Conservation (phyloP, 2,113 vertebrate genomes). For the Australoheros scitulus region DNA sequence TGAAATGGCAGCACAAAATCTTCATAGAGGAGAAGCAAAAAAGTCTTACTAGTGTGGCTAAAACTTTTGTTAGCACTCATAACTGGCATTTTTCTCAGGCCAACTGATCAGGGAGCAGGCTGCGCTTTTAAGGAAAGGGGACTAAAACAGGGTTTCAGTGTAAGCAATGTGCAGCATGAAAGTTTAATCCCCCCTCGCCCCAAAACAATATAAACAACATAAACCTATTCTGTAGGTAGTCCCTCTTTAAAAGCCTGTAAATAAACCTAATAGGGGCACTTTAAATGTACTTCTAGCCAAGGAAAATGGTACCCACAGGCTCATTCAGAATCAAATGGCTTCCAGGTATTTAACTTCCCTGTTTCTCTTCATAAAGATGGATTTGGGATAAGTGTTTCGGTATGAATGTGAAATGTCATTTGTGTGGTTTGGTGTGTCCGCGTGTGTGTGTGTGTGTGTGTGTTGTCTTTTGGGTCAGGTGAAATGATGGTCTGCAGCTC, state of each 20-base stretch:
- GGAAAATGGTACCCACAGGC: constrained; percentile 68
- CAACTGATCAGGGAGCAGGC: neutral
- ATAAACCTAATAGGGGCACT: constrained; percentile 2
- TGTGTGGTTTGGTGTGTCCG: constrained; percentile 26
- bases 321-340: constrained; percentile 67
- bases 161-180: neutral
- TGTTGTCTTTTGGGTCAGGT: constrained; percentile 28
- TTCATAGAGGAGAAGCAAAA: neutral
- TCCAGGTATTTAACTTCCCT: constrained; percentile 70
- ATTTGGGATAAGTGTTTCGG: constrained; percentile 55
- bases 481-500: constrained; percentile 19
- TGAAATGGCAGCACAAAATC: neutral
- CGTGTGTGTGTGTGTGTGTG: neutral
- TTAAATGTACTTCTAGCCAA: constrained; percentile 69
- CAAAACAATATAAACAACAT: neutral
- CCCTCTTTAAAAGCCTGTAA: neutral
- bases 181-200: neutral
- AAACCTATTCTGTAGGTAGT: neutral
- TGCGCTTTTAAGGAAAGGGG: neutral
- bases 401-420: constrained; percentile 68
- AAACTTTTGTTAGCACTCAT: neutral
- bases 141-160: neutral
- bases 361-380: constrained; percentile 51
- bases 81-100: neutral
- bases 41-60: neutral